Evolutionary conservation across 2,888 invertebrate species (phyloP).

Genomic region (Hedychridium roseum): DNA sequence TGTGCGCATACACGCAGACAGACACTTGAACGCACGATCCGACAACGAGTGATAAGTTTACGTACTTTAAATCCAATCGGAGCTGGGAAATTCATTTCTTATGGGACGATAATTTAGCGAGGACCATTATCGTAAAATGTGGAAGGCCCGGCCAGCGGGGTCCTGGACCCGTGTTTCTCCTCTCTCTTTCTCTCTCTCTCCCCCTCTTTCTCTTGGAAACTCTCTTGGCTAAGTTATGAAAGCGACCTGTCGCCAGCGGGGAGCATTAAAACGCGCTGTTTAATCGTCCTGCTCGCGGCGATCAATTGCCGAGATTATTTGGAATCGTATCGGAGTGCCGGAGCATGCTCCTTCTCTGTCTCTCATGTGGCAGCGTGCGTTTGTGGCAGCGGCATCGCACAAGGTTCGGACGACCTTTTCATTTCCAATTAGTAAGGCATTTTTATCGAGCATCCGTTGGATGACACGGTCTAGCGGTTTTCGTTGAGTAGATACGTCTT

Average conservation of each 20-base stretch:
- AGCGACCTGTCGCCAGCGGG: constrained; percentile 24
- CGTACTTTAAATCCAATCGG: constrained; percentile 26
- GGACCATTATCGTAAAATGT: constrained; percentile 40
- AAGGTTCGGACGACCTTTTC: too few species aligned
- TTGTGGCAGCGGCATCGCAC: too few species aligned
- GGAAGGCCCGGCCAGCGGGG: constrained; percentile 22
- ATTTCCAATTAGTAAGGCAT: too few species aligned
- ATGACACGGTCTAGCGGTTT: too few species aligned
- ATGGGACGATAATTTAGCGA: constrained; percentile 37
- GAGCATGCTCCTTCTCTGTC: too few species aligned
- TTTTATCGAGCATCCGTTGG: too few species aligned
- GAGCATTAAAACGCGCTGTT: constrained; percentile 38
- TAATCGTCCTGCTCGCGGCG: constrained; percentile 33
- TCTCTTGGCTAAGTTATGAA: constrained; percentile 34
- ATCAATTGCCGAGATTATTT: constrained; percentile 44
- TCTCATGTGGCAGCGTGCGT: too few species aligned
- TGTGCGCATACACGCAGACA: too few species aligned
- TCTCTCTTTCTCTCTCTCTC: too few species aligned
- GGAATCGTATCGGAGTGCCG: constrained; percentile 41
- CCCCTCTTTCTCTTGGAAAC: constrained; percentile 5
- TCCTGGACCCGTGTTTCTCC: too few species aligned
- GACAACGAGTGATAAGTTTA: constrained; percentile 9
- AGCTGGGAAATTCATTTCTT: constrained; percentile 35
- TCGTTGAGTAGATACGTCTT: too few species aligned
- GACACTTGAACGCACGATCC: too few species aligned